Evolutionary conservation across 2,888 invertebrate species (phyloP).

Genomic region (Dicyrtomina minuta): DNA sequence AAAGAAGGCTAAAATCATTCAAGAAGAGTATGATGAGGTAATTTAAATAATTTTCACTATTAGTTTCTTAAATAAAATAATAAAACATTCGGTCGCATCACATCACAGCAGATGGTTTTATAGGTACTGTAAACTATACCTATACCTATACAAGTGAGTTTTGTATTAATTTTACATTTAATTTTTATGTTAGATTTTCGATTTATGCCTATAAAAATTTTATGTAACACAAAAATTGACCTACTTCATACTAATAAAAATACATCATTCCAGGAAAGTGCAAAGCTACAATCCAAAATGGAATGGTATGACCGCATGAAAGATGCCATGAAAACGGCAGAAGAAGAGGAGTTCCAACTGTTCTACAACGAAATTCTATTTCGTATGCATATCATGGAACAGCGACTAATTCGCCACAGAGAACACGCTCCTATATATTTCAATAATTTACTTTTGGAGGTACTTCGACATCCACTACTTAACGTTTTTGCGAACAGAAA

Average conservation of each 20-base stretch:
- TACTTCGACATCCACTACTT: slow-evolving; percentile 48
- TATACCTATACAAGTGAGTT: too few relatives aligned
- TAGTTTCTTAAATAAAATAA: too few relatives aligned
- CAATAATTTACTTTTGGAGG: slow-evolving; percentile 40
- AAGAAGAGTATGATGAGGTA: slow-evolving; percentile 25
- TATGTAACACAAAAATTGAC: neutral
- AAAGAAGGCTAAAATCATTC: slow-evolving; percentile 39
- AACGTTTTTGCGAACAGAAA: slow-evolving; percentile 47
- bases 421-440: slow-evolving; percentile 60
- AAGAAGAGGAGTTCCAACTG: slow-evolving; percentile 64
- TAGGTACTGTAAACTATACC: too few relatives aligned
- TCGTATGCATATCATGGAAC: slow-evolving; percentile 64
- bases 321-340: slow-evolving; percentile 63
- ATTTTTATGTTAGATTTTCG: neutral
- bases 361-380: slow-evolving; percentile 60
- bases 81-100: too few relatives aligned
- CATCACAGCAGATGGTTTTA: too few relatives aligned
- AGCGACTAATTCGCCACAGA: slow-evolving; percentile 64
- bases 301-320: slow-evolving; percentile 64
- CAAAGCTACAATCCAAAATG: slow-evolving; percentile 62
- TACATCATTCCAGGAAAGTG: slow-evolving; percentile 59
- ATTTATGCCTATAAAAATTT: neutral
- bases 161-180: neutral
- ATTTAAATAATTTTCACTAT: too few relatives aligned
- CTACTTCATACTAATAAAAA: too few relatives aligned